A percentile compares a stretch with the other conserved stretches of the same genome.
phyloP scores from a whole-genome alignment of 1,140 invertebrate genomes.

The Pachypeltis micranthus region DNA sequence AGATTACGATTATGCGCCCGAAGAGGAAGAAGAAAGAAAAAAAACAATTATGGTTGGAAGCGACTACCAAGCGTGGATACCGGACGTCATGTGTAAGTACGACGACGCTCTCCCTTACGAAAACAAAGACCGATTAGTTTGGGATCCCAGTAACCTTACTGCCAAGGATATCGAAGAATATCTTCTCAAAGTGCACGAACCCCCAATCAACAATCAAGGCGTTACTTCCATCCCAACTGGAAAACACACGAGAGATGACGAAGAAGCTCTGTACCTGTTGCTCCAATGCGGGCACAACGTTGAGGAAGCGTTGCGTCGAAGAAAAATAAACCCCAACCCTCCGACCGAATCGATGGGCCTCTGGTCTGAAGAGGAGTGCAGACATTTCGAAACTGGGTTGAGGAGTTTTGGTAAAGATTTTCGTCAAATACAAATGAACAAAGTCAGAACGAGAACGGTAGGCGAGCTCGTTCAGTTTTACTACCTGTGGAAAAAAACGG shows the following conservation, averaged over 20 bases:
- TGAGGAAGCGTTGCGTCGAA: constrained; percentile 78
- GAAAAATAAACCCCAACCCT: constrained; percentile 64
- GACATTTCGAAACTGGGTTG: constrained; percentile 90
- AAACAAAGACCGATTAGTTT: constrained; percentile 89
- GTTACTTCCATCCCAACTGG: constrained; percentile 55
- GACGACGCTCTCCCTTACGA: constrained; percentile 89
- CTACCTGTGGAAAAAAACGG: constrained; percentile 98
- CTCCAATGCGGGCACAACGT: constrained; percentile 89
- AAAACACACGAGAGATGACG: constrained; percentile 79
- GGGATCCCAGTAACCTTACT: constrained; percentile 70
- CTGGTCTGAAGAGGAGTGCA: constrained; percentile 96
- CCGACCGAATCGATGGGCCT: constrained; percentile 63
- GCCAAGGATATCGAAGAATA: constrained; percentile 71
- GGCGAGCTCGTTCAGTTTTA: constrained; percentile 96
- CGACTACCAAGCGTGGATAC: constrained; percentile 87
- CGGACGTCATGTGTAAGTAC: constrained; percentile 69
- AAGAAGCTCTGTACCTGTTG: constrained; percentile 81
- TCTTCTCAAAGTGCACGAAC: constrained; percentile 54
- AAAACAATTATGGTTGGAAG: constrained; percentile 89
- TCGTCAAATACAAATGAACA: constrained; percentile 84
- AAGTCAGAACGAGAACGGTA: constrained; percentile 87
- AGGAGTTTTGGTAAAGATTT: constrained; percentile 92
- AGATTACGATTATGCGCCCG: constrained; percentile 55
- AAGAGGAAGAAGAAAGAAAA: constrained; percentile 48
- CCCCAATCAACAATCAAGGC: constrained; percentile 36